phyloP scores from a whole-genome alignment of 2,113 vertebrate genomes.

The Malurus alboscapulatus region DNA sequence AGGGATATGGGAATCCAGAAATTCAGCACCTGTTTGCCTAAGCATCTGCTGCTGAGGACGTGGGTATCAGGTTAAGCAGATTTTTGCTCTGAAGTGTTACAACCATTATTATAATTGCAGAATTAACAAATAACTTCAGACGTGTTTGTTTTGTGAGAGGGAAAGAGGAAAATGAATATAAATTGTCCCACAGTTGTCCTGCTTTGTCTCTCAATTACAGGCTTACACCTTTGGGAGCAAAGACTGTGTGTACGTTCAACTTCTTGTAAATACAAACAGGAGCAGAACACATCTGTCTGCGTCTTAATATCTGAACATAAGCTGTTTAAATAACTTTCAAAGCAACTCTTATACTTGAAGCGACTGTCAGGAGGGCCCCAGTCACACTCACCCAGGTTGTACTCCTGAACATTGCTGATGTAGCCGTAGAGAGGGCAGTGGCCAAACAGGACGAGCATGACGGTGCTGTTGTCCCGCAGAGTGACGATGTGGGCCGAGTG shows the following conservation, averaged over 20 bases:
- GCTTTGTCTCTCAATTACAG: not conserved
- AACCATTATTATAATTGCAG: not conserved
- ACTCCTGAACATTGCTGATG: constrained; percentile 92
- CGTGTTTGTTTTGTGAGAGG: not conserved
- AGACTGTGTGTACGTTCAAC: too few species aligned
- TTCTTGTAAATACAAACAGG: not conserved
- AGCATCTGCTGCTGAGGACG: not conserved
- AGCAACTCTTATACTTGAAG: rapidly evolving
- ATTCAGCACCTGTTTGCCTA: not conserved
- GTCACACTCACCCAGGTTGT: constrained; percentile 83
- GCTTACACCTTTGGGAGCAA: not conserved
- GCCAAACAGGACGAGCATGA: constrained; percentile 94
- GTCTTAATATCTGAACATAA: not conserved
- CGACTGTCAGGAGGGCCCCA: rapidly evolving
- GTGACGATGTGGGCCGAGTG: constrained; percentile 90
- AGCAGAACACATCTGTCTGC: not conserved
- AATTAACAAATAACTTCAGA: not conserved
- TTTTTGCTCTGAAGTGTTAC: not conserved
- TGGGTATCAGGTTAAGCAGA: not conserved
- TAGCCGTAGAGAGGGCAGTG: constrained; percentile 96
- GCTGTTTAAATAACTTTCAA: not conserved
- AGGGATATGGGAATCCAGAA: not conserved
- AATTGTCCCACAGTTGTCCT: not conserved
- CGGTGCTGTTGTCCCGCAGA: constrained; percentile 53
- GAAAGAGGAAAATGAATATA: not conserved